phyloP scores from a whole-genome alignment of 2,888 invertebrate species.

The Hydrotaea cyrtoneurina region DNA sequence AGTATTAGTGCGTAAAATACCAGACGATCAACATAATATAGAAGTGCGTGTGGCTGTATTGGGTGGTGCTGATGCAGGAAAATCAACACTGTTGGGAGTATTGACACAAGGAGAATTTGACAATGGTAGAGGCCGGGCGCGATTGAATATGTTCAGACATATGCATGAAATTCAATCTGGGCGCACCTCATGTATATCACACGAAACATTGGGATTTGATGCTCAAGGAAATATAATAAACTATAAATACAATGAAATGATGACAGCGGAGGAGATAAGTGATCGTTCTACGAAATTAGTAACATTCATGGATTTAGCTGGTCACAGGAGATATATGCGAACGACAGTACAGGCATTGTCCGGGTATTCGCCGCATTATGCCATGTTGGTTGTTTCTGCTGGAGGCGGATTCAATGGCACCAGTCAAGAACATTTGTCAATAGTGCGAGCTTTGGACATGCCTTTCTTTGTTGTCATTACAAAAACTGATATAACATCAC shows the following conservation, averaged over 20 bases:
- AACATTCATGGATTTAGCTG: slow-evolving; percentile 97
- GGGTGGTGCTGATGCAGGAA: slow-evolving; percentile 98
- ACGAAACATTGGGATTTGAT: slow-evolving; percentile 98
- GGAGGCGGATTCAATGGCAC: slow-evolving; percentile 90
- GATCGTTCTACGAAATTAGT: slow-evolving; percentile 95
- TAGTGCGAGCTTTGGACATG: slow-evolving; percentile 89
- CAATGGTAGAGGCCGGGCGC: slow-evolving; percentile 96
- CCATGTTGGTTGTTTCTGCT: slow-evolving; percentile 91
- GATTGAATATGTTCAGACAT: slow-evolving; percentile 96
- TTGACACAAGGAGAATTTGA: slow-evolving; percentile 97
- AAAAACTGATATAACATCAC: slow-evolving; percentile 93
- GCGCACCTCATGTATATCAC: slow-evolving; percentile 96
- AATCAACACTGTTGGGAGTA: slow-evolving; percentile 97
- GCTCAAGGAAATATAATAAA: slow-evolving; percentile 91
- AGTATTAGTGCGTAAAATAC: slow-evolving; percentile 93
- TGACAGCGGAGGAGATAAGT: slow-evolving; percentile 96
- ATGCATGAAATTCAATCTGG: slow-evolving; percentile 97
- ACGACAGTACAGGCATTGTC: slow-evolving; percentile 97
- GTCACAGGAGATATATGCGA: slow-evolving; percentile 96
- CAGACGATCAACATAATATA: slow-evolving; percentile 92
- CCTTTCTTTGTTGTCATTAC: slow-evolving; percentile 97
- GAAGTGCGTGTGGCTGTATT: slow-evolving; percentile 96
- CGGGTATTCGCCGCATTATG: slow-evolving; percentile 95
- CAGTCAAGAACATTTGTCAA: slow-evolving; percentile 94
- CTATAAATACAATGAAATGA: slow-evolving; percentile 92